Percentiles rank a stretch among this genome's conserved stretches.
phyloP scores from a whole-genome alignment of 2,888 invertebrate species.

The Aleiodes alternator region DNA sequence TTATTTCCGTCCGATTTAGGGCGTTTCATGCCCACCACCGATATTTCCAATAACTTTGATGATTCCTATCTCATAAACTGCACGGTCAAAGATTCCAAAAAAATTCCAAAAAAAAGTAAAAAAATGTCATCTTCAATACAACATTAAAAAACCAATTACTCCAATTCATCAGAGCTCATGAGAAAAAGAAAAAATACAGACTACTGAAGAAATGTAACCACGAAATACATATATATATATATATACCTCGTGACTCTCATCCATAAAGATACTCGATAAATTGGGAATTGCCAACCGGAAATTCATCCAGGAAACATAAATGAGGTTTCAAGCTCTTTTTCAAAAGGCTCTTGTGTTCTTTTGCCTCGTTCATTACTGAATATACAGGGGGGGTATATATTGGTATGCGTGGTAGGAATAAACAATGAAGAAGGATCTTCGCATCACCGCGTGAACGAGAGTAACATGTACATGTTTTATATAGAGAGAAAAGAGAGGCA shows the following conservation, averaged over 20 bases:
- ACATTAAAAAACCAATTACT: too few species aligned
- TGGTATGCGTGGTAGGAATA: conserved; percentile 42
- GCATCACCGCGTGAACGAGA: conserved; percentile 36
- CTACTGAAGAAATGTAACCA: not conserved
- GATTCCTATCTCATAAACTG: too few species aligned
- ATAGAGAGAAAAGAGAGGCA: conserved; percentile 15
- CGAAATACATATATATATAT: not conserved
- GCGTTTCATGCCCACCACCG: too few species aligned
- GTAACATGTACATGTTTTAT: conserved; percentile 9
- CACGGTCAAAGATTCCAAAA: too few species aligned
- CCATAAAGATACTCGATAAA: conserved; percentile 36
- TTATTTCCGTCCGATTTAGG: too few species aligned
- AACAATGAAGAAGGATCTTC: conserved; percentile 48
- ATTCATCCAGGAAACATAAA: conserved; percentile 40
- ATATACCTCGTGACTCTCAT: conserved; percentile 9
- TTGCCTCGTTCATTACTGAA: conserved; percentile 31
- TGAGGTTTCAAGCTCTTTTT: conserved; percentile 40
- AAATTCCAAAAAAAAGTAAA: too few species aligned
- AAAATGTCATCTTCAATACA: too few species aligned
- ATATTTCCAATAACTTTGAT: too few species aligned
- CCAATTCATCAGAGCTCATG: not conserved
- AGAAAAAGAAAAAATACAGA: not conserved
- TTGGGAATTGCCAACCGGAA: conserved; percentile 40
- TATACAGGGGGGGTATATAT: not conserved
- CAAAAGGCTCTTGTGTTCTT: conserved; percentile 29